These are phyloP conservation scores for Cerastoderma edule DNA, from an alignment of 2,888 invertebrate genomes.

Conservation along the genomic window DNA sequence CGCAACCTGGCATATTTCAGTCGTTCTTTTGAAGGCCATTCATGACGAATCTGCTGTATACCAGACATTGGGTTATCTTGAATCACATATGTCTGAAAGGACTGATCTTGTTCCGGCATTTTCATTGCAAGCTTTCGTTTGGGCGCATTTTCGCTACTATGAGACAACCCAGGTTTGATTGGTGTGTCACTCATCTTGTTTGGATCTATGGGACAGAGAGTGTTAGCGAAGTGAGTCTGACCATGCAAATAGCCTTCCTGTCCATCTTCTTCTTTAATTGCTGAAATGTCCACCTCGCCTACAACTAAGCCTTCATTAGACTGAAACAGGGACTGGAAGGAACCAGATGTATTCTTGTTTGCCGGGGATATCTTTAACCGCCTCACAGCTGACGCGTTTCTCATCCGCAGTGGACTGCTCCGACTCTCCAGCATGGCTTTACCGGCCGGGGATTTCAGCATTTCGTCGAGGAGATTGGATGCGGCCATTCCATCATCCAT, in stretches of 20 bases:
- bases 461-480: conserved; percentile 61
- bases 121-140: conserved; percentile 63
- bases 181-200: conserved; percentile 68
- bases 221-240: conserved; percentile 36
- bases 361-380: conserved; percentile 47
- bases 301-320: conserved; percentile 24
- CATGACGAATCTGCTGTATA: conserved; percentile 21
- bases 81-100: conserved; percentile 32
- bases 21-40: conserved; percentile 67
- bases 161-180: conserved; percentile 46
- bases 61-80: conserved; percentile 28
- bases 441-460: conserved; percentile 65
- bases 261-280: conserved; percentile 23
- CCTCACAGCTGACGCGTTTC: conserved; percentile 27
- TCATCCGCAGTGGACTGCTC: conserved; percentile 53
- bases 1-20: conserved; percentile 68
- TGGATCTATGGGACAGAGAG: conserved; percentile 58
- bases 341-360: conserved; percentile 32
- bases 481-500: conserved; percentile 52
- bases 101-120: conserved; percentile 23
- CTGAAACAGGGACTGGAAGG: conserved; percentile 30
- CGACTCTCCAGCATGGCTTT: conserved; percentile 61
- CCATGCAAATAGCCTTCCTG: conserved; percentile 47
- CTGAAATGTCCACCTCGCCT: neutral
- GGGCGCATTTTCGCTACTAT: conserved; percentile 53